These are phyloP conservation scores for Neodiprion lecontei DNA, from an alignment of 1,140 invertebrate genomes.

Conservation along the genomic window DNA sequence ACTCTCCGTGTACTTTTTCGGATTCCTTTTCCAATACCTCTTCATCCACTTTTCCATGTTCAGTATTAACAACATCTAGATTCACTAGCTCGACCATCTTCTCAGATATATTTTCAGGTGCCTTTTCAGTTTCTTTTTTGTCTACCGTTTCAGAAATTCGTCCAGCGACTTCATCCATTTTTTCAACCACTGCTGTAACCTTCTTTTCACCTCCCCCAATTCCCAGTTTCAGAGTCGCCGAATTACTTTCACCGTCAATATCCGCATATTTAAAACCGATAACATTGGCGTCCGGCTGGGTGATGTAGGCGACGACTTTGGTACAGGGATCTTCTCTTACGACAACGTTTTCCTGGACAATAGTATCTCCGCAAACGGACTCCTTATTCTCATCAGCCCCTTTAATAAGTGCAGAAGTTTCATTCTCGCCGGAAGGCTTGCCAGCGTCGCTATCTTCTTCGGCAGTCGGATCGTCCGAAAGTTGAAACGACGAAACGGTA, in stretches of 20 bases:
- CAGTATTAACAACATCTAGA: not conserved
- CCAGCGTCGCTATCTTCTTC: not conserved
- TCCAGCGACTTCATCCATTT: not conserved
- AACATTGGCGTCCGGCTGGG: conserved; percentile 15
- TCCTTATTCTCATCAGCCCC: not conserved
- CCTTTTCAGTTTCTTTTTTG: not conserved
- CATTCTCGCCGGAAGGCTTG: not conserved
- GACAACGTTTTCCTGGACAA: conserved; percentile 22
- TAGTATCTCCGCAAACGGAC: conserved; percentile 9
- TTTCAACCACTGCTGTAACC: conserved; percentile 26
- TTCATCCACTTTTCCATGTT: not conserved
- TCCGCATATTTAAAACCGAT: not conserved
- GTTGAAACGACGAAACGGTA: conserved; percentile 48
- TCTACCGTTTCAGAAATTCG: not conserved
- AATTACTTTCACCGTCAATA: not conserved
- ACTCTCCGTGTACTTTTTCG: not conserved
- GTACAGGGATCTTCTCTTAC: conserved; percentile 28
- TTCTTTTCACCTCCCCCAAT: conserved; percentile 10
- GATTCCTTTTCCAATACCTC: conserved; percentile 18
- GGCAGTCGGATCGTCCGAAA: conserved; percentile 31
- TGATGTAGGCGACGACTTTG: conserved; percentile 25
- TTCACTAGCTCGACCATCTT: not conserved
- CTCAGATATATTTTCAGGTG: not conserved
- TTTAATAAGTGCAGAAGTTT: not conserved
- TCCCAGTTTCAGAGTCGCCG: not conserved